Conservation (phyloP, 1,140 invertebrate genomes). For the Ganaspis sp. region DNA sequence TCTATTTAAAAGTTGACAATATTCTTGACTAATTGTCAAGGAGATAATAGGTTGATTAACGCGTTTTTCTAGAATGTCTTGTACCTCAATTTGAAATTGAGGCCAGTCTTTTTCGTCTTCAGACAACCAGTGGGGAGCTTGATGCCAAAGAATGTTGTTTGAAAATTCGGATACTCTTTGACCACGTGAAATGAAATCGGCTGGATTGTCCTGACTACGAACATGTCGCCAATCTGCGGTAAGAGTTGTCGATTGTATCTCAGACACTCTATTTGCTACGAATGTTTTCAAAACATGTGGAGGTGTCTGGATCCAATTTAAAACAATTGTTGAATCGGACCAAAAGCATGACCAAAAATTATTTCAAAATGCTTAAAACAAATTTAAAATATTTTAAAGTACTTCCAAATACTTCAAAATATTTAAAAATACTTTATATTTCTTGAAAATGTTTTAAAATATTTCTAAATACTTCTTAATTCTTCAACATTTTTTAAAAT, state of each 20-base stretch:
- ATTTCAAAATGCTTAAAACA: too few relatives aligned
- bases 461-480: too few relatives aligned
- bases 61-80: too few relatives aligned
- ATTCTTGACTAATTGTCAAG: too few relatives aligned
- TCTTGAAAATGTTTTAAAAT: too few relatives aligned
- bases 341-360: too few relatives aligned
- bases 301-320: neutral
- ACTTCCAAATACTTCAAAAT: too few relatives aligned
- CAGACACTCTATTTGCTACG: conserved; percentile 1
- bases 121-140: conserved; percentile 2
- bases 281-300: neutral
- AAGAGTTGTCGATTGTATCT: conserved; percentile 8
- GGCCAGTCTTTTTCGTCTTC: neutral
- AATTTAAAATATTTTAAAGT: too few relatives aligned
- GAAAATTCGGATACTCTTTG: neutral
- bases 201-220: neutral
- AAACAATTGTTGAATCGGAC: neutral
- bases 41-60: too few relatives aligned
- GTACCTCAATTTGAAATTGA: neutral
- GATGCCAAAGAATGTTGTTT: neutral
- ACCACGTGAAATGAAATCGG: conserved; percentile 29
- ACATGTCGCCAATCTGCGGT: neutral
- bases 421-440: too few relatives aligned
- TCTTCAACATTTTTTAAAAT: too few relatives aligned
- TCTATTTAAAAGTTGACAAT: too few relatives aligned